Conservation (phyloP, 2,888 invertebrate species). For the Diaphora mendica region DNA sequence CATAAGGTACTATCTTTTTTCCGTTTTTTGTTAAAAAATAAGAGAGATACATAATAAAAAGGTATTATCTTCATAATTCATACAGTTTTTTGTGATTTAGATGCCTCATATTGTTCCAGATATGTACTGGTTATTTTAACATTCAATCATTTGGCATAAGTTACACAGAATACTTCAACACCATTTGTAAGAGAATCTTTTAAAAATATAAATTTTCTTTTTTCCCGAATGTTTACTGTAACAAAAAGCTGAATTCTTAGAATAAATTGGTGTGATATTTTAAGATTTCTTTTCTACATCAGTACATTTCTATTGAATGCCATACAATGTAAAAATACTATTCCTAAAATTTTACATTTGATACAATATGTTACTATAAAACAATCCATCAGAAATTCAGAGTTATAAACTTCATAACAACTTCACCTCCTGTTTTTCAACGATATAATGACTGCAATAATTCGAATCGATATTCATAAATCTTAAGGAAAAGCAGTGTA, state of each 20-base stretch:
- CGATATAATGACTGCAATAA: slow-evolving; percentile 43
- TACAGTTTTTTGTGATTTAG: background rate
- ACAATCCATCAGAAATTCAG: background rate
- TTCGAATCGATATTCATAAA: slow-evolving; percentile 62
- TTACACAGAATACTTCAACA: background rate
- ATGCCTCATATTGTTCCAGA: background rate
- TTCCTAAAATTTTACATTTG: too few relatives aligned
- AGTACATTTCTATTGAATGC: too few relatives aligned
- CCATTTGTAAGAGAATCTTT: background rate
- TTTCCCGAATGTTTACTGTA: background rate
- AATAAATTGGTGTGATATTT: too few relatives aligned
- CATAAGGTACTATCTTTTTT: background rate
- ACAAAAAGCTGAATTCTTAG: too few relatives aligned
- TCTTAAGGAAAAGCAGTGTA: slow-evolving; percentile 55
- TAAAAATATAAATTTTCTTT: background rate
- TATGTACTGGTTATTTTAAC: background rate
- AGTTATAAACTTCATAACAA: slow-evolving; percentile 16
- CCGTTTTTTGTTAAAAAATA: background rate
- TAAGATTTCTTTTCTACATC: too few relatives aligned
- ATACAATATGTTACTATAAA: background rate
- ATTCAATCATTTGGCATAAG: background rate
- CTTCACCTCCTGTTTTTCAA: slow-evolving; percentile 31
- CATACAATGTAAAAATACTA: too few relatives aligned
- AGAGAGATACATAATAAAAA: background rate
- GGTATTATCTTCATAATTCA: background rate